Evolutionary conservation across 2,888 invertebrate species (phyloP).

Genomic region (Mactromeris polynyma): DNA sequence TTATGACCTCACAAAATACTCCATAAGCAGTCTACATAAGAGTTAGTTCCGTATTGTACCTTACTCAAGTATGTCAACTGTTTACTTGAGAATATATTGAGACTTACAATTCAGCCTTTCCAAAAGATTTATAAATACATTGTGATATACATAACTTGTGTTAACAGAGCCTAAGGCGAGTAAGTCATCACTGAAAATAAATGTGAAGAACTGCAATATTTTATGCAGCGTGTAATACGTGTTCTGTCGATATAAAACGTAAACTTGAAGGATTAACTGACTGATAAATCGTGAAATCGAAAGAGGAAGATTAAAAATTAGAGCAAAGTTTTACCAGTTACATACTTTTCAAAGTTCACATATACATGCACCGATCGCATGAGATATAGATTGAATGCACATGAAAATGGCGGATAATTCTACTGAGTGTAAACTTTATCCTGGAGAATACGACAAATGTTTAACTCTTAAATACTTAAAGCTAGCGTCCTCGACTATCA

Average conservation of each 20-base stretch:
- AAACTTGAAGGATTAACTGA: neutral
- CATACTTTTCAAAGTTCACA: neutral
- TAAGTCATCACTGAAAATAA: neutral
- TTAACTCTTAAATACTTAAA: conserved; percentile 24
- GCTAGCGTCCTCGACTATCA: conserved; percentile 14
- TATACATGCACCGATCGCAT: neutral
- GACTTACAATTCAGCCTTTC: too few relatives aligned
- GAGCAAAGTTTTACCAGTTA: neutral
- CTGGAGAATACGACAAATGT: conserved; percentile 15
- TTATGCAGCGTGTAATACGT: neutral
- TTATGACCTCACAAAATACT: too few relatives aligned
- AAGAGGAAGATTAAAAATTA: neutral
- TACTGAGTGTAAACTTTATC: conserved; percentile 10
- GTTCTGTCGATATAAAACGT: neutral
- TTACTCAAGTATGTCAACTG: too few relatives aligned
- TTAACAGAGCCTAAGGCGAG: neutral
- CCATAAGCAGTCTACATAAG: too few relatives aligned
- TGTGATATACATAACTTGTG: neutral
- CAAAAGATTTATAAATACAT: too few relatives aligned
- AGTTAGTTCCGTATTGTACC: too few relatives aligned
- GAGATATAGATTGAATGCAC: neutral
- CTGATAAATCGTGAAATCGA: neutral
- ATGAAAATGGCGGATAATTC: neutral
- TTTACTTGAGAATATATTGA: too few relatives aligned
- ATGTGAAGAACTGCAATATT: neutral